Percentiles rank a stretch among this genome's conserved stretches.
Conservation (phyloP, 53 echinoderm and acorn worm genomes). For the Stichopus horrens region DNA sequence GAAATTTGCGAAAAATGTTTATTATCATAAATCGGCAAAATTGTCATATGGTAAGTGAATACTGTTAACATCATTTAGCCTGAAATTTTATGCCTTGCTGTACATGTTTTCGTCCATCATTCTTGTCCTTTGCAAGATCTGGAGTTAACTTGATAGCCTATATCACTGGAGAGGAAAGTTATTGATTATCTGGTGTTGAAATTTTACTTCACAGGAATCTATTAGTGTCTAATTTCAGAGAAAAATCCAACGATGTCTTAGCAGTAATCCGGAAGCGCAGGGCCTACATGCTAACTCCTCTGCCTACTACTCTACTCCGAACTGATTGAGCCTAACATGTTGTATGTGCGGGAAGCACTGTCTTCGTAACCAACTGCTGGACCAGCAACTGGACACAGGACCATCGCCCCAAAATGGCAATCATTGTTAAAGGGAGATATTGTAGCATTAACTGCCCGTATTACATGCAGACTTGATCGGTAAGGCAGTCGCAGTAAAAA, state of each 20-base stretch:
- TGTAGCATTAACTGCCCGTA: background rate
- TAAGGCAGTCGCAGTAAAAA: background rate
- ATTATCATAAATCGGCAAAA: background rate
- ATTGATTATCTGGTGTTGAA: background rate
- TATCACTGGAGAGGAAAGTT: background rate
- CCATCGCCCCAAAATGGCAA: conserved; percentile 34
- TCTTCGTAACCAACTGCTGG: conserved; percentile 8
- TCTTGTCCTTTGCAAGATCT: conserved; percentile 15
- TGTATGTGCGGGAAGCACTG: background rate
- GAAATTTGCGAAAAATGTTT: background rate
- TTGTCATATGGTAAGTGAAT: conserved; percentile 40
- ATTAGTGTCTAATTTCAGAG: conserved; percentile 25
- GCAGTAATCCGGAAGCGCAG: conserved; percentile 44
- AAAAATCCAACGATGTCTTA: background rate
- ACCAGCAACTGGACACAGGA: conserved; percentile 7
- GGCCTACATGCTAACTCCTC: conserved; percentile 15
- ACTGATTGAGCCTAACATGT: background rate
- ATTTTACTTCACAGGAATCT: background rate
- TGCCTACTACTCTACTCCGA: background rate
- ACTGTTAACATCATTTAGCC: conserved; percentile 15
- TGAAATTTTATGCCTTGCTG: conserved; percentile 20
- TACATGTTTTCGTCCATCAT: conserved; percentile 20
- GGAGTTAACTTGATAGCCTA: background rate
- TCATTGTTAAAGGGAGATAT: background rate
- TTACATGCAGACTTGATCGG: conserved; percentile 12